Evolutionary conservation across 2,113 vertebrate genomes (phyloP).

Genomic region (Mormyrus iriodes): DNA sequence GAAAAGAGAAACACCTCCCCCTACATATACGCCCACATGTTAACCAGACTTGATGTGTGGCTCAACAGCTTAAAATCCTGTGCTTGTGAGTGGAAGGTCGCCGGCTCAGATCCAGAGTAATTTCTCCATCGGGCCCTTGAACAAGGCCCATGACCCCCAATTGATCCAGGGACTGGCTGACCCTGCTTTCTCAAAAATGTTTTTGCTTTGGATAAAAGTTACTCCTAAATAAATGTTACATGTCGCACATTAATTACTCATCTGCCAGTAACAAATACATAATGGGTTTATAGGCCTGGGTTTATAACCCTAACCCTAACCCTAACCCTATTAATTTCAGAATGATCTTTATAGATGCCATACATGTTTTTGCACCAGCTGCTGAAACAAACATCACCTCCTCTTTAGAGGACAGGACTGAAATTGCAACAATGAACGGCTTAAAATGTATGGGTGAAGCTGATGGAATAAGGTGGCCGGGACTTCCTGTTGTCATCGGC

Average conservation of each 20-base stretch:
- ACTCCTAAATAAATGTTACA: background rate
- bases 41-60: background rate
- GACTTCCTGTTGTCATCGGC: background rate
- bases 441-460: background rate
- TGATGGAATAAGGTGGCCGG: background rate
- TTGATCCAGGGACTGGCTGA: background rate
- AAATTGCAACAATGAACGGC: background rate
- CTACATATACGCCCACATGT: background rate
- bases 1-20: background rate
- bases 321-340: background rate
- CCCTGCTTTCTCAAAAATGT: background rate
- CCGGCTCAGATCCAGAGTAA: background rate
- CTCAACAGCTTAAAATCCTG: background rate
- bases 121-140: background rate
- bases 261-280: background rate
- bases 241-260: background rate
- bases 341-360: background rate
- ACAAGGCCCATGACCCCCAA: background rate
- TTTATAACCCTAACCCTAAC: too few species aligned
- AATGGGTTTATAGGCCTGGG: background rate
- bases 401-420: background rate
- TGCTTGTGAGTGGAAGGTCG: background rate
- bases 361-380: background rate
- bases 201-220: background rate
- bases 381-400: background rate